Evolutionary conservation across 2,113 vertebrate genomes (phyloP), one percentile per base, ranked within the genome.

Genomic region (Thalassarche chlororhynchos): DNA sequence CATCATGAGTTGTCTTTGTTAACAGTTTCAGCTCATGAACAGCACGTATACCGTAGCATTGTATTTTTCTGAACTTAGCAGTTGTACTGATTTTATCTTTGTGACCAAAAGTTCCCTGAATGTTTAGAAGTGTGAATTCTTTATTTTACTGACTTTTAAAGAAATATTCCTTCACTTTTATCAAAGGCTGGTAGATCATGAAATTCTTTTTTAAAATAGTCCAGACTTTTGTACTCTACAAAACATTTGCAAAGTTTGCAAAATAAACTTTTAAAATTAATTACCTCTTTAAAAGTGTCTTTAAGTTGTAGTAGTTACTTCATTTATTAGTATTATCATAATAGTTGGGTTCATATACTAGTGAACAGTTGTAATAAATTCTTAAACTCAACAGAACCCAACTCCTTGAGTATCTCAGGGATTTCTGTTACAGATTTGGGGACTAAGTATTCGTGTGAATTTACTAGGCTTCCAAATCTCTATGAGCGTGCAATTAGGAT

Each of bases 401-500:
- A 3, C 8, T 79, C 10, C 6, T 17, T 19, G 26, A 65, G 18
- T 81, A 75, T 84, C 55, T 80, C 17, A 21, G 36, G 26, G 15
- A 29, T 42, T 91, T 78, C 26, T 84, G 8, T 60, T 70, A 31
- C 9, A 64, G 25, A 18, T 84, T 31, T 77, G 24, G 31, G 21
- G 25, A 47, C 10, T 20, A 60, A 61, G 12, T 38, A 42, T 32
- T 77, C 55, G 6, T 42, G 13, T 38, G 6, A 85, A 49, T 83
- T 79, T 47, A 60, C 2, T 15, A 90, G 15, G 13, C 8, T 75
- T 71, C 16, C 24, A 84, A 65, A 64, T 70, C 10, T n/a, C 32
- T 34, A 8, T 0, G 1, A 62, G 9, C 0, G 0, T 34, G 18
- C 5, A 54, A 29, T 61, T 55, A 42, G 12, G 3, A 12, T 28